Evolutionary conservation across 2,113 vertebrate genomes (phyloP), one percentile per base, ranked within the genome.

Genomic region (Lepus timidus): DNA sequence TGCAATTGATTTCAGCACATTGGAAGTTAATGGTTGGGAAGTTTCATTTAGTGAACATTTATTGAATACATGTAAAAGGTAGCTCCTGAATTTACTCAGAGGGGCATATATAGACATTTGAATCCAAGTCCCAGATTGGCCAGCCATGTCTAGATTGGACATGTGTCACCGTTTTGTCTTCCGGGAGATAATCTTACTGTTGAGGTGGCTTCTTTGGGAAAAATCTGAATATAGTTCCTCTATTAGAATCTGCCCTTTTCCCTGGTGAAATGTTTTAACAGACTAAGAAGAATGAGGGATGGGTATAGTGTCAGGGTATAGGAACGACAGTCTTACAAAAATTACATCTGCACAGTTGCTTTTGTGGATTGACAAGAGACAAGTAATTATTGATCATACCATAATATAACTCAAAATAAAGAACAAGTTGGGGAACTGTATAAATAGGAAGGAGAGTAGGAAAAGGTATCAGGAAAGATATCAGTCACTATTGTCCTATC

Each of bases 301-400:
- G 49, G 58, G 33, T 22, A 27, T 3, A 6, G 4, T 13, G 22
- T 23, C n/a, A 31, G 65, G 55, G 55, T 65, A 5, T 49, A 58
- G 39, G 44, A 85, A 76, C 12, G 39, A 11, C 2, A 9, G 29
- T 33, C 36, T 64, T 33, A 39, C 23, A 73, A 76, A 90, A 80
- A 14, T 78, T 4, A 70, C 90, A 80, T 78, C 39, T 94, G 16
- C 64, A 74, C 36, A 82, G 58, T 12, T 65, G 68, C 29, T 85
- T 97, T 85, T 70, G 55, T 68, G 64, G 49, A 33, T 85, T 78
- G 80, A 36, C 88, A 96, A 78, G 83, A 82, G n/a, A 61, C 39
- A 93, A 80, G 36, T 71, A 62, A 78, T 65, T 84, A 71, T 81
- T 10, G 39, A 83, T 49, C n/a, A 93, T 27, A 36, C 6, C 25